phyloP scores from a whole-genome alignment of 2,113 vertebrate species.

The Rhagologus leucostigma region DNA sequence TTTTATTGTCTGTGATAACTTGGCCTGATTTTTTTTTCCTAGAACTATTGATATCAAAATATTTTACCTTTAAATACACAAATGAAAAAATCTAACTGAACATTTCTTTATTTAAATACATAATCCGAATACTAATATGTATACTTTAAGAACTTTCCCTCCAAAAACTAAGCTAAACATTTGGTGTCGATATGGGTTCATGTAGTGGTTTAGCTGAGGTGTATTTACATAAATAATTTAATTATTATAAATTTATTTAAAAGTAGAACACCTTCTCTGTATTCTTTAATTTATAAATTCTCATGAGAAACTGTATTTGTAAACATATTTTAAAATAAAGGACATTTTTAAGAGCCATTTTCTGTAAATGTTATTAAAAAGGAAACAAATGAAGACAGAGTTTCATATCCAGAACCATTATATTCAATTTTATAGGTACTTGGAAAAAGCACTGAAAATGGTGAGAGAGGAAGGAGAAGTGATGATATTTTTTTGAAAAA shows the following conservation, averaged over 20 bases:
- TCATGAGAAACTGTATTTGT: neutral
- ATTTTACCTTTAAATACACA: neutral
- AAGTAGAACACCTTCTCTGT: rapidly evolving
- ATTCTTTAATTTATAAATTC: neutral
- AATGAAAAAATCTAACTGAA: neutral
- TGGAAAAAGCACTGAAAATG: neutral
- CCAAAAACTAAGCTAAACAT: neutral
- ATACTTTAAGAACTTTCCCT: neutral
- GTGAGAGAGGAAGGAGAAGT: neutral
- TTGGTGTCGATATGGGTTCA: neutral
- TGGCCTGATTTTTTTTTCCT: neutral
- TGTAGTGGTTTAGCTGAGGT: neutral
- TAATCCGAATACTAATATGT: neutral
- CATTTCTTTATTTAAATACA: neutral
- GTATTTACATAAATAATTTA: neutral
- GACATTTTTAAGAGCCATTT: neutral
- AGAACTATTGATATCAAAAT: neutral
- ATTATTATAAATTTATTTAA: neutral
- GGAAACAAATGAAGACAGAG: neutral
- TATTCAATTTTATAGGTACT: neutral
- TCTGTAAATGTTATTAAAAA: neutral
- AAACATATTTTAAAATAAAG: neutral
- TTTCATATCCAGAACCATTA: neutral
- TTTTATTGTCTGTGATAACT: neutral
- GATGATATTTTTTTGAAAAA: neutral